Percentiles rank a stretch among this genome's conserved stretches.
Conservation (phyloP, 2,888 invertebrate species). For the Emmelina monodactyla region DNA sequence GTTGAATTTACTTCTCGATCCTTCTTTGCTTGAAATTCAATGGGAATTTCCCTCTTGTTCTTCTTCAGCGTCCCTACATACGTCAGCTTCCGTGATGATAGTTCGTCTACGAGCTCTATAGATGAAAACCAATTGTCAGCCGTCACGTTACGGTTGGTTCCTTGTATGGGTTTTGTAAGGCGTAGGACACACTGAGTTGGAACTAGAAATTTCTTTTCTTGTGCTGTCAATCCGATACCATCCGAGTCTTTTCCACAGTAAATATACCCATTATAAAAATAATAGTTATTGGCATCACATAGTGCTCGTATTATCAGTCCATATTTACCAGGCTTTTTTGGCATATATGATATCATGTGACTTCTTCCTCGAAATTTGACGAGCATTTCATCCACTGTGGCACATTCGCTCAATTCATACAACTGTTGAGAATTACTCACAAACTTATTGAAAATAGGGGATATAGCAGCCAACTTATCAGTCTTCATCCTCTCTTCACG, state of each 20-base stretch:
- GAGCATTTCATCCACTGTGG: no score
- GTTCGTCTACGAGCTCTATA: conserved; percentile 14
- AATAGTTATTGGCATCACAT: conserved; percentile 13
- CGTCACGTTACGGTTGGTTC: conserved; percentile 14
- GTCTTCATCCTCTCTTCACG: neutral
- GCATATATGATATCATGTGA: no score
- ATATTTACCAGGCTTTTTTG: conserved; percentile 19
- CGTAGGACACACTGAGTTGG: conserved; percentile 15
- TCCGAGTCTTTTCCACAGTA: conserved; percentile 17
- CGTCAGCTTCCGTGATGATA: conserved; percentile 14
- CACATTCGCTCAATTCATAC: no score
- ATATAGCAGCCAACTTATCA: conserved; percentile 1
- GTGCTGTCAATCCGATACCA: conserved; percentile 12
- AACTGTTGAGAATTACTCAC: no score
- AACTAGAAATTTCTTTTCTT: conserved; percentile 13
- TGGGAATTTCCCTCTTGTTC: conserved; percentile 15
- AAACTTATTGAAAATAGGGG: neutral
- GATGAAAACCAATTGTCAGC: conserved; percentile 20
- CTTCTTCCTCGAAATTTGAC: no score
- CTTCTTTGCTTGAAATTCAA: no score
- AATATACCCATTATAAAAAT: conserved; percentile 14
- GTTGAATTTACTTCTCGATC: no score
- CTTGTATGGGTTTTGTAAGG: conserved; percentile 13
- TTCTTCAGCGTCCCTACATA: conserved; percentile 15
- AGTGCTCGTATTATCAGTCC: conserved; percentile 15